Evolutionary conservation across 2,797 vertebrate species (phyloP).

Genomic region (Squalus acanthias): DNA sequence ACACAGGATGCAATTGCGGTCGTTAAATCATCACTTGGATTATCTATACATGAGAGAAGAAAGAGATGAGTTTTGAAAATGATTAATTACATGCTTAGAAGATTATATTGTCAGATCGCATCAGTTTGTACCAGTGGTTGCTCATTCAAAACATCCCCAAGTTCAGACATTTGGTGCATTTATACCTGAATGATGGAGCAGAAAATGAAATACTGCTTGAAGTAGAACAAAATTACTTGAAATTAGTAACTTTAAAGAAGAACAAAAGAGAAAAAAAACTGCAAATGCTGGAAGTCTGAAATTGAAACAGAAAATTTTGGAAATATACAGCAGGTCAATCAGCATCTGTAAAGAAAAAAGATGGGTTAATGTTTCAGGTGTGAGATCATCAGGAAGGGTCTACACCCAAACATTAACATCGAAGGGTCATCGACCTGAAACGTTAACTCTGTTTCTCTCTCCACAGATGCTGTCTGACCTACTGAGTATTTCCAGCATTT

Average conservation of each 20-base stretch:
- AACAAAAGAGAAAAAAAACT: background rate
- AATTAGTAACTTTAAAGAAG: background rate
- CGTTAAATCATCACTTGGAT: constrained; percentile 28
- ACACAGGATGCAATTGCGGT: background rate
- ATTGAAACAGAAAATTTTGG: background rate
- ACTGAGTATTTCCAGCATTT: too few species aligned
- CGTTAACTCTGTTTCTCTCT: too few species aligned
- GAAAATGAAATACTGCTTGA: background rate
- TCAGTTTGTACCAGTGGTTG: background rate
- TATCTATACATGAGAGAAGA: background rate
- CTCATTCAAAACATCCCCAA: background rate
- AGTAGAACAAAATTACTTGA: background rate
- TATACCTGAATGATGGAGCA: background rate
- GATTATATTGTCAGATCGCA: background rate
- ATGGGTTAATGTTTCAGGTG: background rate
- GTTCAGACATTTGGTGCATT: background rate
- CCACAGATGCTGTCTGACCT: too few species aligned
- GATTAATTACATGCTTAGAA: background rate
- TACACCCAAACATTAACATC: background rate
- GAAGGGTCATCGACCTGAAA: too few species aligned
- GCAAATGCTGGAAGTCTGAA: background rate
- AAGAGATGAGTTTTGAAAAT: background rate
- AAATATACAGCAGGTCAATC: background rate
- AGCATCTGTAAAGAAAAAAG: background rate
- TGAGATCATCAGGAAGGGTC: background rate